A percentile compares a stretch with the other conserved stretches of the same genome.
phyloP scores from a whole-genome alignment of 2,888 invertebrate genomes.

The Agrotis ipsilon region DNA sequence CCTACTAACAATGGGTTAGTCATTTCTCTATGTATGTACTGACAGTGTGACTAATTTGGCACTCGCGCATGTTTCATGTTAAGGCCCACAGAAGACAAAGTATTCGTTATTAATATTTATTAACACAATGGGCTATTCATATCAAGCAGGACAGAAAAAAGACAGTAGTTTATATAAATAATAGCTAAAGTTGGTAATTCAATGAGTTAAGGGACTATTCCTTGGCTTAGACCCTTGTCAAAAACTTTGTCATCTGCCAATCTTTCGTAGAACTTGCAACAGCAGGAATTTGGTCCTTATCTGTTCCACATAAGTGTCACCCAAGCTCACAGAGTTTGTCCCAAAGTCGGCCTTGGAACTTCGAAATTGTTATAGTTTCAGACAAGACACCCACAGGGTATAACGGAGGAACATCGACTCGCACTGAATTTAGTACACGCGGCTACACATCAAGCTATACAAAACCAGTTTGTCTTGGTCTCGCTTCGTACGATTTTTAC shows the following conservation, averaged over 20 bases:
- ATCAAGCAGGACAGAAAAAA: constrained; percentile 37
- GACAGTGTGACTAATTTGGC: constrained; percentile 5
- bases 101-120: constrained; percentile 12
- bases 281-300: background rate
- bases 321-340: background rate
- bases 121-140: constrained; percentile 26
- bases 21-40: constrained; percentile 1
- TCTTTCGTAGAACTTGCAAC: background rate
- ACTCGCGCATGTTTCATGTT: constrained; percentile 16
- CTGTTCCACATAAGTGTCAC: background rate
- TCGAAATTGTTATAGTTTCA: background rate
- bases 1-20: constrained; percentile 11
- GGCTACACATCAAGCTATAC: too few relatives aligned
- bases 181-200: background rate
- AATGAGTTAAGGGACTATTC: background rate
- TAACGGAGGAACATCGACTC: background rate
- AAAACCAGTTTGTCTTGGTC: too few relatives aligned
- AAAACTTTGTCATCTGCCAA: background rate
- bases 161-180: background rate
- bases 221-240: background rate
- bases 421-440: background rate
- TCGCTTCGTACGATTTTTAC: too few relatives aligned
- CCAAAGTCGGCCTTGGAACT: background rate
- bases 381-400: background rate
- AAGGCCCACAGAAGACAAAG: background rate